These are phyloP conservation scores for Bufotes viridis DNA, from an alignment of 2,797 vertebrate species.

Conservation along the genomic window DNA sequence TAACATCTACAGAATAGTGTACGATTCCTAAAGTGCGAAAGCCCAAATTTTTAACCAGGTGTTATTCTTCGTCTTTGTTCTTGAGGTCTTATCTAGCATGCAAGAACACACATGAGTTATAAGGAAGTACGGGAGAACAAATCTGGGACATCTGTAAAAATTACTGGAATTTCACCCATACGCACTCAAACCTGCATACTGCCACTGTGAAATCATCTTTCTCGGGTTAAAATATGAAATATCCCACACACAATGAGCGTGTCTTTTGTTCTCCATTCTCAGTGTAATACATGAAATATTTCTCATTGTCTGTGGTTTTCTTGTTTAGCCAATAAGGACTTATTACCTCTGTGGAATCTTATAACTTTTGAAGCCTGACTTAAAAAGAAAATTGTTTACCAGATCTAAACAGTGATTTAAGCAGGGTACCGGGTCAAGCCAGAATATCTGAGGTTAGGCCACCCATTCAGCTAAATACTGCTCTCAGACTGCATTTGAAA, in stretches of 20 bases:
- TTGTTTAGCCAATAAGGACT: constrained; percentile 44
- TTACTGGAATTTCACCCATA: constrained; percentile 29
- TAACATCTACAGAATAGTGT: not conserved
- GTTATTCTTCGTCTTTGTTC: constrained; percentile 30
- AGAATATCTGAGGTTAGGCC: constrained; percentile 47
- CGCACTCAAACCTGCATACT: constrained; percentile 25
- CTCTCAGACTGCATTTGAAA: not conserved
- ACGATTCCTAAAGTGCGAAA: constrained; percentile 2
- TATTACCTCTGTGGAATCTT: constrained; percentile 34
- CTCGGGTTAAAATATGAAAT: constrained; percentile 16
- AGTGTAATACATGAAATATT: constrained; percentile 11
- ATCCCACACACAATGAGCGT: constrained; percentile 44
- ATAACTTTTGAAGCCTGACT: constrained; percentile 32
- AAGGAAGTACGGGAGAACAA: constrained; percentile 8
- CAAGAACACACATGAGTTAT: constrained; percentile 11
- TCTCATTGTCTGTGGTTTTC: constrained; percentile 51
- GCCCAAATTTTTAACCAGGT: constrained; percentile 17
- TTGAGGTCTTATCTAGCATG: not conserved
- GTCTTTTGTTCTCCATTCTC: not conserved
- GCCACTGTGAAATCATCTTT: constrained; percentile 42
- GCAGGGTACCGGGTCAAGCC: constrained; percentile 39
- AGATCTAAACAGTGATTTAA: constrained; percentile 57
- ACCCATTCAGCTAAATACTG: constrained; percentile 36
- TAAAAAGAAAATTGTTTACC: constrained; percentile 53
- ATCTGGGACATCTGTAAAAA: constrained; percentile 33